phyloP scores from a whole-genome alignment of 2,113 vertebrate species.

The Cyphotilapia sp. region DNA sequence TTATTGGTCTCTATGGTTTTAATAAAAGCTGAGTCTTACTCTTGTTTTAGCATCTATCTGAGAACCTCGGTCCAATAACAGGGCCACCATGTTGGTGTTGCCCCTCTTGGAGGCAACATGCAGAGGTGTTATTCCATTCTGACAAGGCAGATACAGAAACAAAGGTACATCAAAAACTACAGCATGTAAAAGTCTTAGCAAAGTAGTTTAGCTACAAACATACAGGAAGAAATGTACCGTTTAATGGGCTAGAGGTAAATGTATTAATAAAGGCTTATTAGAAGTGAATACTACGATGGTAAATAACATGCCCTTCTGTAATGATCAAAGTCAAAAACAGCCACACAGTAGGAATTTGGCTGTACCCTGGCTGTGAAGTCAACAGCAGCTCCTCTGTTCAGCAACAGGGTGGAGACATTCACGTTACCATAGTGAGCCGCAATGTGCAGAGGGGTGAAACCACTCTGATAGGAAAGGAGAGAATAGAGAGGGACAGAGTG shows the following conservation, averaged over 20 bases:
- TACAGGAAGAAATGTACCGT: not conserved
- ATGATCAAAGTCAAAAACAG: not conserved
- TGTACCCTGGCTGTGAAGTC: slow-evolving; percentile 95
- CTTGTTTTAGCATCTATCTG: slow-evolving; percentile 98
- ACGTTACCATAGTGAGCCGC: slow-evolving; percentile 90
- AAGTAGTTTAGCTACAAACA: not conserved
- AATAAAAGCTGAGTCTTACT: slow-evolving; percentile 66
- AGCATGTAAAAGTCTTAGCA: not conserved
- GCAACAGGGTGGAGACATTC: slow-evolving; percentile 94
- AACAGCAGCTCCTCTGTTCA: slow-evolving; percentile 95
- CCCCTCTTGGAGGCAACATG: slow-evolving; percentile 97
- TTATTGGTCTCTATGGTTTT: not conserved
- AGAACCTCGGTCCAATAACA: slow-evolving; percentile 89
- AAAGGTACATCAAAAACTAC: not conserved
- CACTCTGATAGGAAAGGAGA: slow-evolving; percentile 77
- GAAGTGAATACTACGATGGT: not conserved
- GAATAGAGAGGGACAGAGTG: not conserved
- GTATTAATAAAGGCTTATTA: not conserved
- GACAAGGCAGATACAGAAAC: slow-evolving; percentile 14
- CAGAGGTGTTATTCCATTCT: slow-evolving; percentile 97
- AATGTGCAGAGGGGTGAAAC: slow-evolving; percentile 96
- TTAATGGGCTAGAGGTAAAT: not conserved
- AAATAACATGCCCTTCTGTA: not conserved
- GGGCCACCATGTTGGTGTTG: slow-evolving; percentile 95
- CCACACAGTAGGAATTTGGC: not conserved